Conservation (phyloP, 2,113 vertebrate species). For the Perca flavescens region DNA sequence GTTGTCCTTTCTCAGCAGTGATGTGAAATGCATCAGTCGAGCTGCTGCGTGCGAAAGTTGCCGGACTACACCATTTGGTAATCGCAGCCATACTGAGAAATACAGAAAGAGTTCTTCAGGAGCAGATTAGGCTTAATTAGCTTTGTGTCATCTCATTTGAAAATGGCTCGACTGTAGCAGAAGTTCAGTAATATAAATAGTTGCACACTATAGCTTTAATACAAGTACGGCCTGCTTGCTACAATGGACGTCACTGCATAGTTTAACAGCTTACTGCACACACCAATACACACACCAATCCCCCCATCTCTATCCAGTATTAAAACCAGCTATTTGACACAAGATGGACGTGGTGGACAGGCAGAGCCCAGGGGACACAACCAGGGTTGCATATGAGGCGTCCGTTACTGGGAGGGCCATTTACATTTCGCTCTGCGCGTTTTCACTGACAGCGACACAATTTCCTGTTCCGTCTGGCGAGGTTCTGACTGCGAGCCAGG, state of each 20-base stretch:
- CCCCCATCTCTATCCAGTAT: conserved; percentile 75
- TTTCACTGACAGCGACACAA: conserved; percentile 87
- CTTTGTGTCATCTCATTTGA: too few relatives aligned
- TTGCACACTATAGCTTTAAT: neutral
- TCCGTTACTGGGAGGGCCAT: conserved; percentile 80
- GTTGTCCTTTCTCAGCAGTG: too few relatives aligned
- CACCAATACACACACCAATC: conserved; percentile 60
- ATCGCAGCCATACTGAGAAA: too few relatives aligned
- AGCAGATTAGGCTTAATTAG: too few relatives aligned
- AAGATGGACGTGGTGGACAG: conserved; percentile 85
- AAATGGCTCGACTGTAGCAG: too few relatives aligned
- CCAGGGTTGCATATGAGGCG: conserved; percentile 80
- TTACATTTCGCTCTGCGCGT: conserved; percentile 85
- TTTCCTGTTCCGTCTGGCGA: conserved; percentile 86
- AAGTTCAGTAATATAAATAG: too few relatives aligned
- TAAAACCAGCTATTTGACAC: conserved; percentile 83
- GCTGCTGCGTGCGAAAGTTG: too few relatives aligned
- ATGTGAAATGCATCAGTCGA: too few relatives aligned
- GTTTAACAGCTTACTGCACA: conserved; percentile 50
- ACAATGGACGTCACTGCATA: conserved; percentile 1
- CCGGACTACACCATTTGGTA: too few relatives aligned
- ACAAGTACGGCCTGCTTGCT: conserved; percentile 4
- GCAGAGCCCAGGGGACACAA: conserved; percentile 80
- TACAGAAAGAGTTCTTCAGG: too few relatives aligned
- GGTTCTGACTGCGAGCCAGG: conserved; percentile 81